A percentile compares a stretch with the other conserved stretches of the same genome.
Conservation (phyloP, 2,888 invertebrate genomes). For the Hesperia comma region DNA sequence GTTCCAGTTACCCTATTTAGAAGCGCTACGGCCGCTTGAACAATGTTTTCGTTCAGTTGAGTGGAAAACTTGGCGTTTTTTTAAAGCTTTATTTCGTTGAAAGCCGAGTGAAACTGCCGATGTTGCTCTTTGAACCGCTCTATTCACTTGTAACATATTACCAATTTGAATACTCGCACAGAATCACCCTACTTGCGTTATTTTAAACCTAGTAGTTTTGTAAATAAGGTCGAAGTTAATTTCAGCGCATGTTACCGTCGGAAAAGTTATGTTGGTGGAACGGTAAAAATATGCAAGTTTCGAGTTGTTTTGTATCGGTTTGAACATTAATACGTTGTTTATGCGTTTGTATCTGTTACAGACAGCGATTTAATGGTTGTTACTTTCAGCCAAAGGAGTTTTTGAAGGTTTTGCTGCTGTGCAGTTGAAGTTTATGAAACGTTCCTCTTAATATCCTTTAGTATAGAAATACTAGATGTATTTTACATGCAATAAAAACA, state of each 20-base stretch:
- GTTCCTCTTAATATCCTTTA: not conserved
- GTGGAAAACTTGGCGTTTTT: constrained; percentile 52
- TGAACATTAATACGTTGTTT: constrained; percentile 25
- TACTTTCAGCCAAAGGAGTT: not conserved
- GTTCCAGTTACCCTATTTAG: constrained; percentile 35
- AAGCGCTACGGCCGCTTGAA: constrained; percentile 46
- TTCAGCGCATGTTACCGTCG: not conserved
- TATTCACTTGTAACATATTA: constrained; percentile 51
- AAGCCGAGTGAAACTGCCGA: constrained; percentile 45
- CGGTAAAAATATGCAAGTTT: constrained; percentile 37
- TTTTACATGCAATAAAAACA: too few relatives aligned
- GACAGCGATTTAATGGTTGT: constrained; percentile 23
- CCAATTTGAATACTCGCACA: constrained; percentile 29
- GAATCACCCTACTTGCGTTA: not conserved
- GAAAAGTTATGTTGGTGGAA: constrained; percentile 23
- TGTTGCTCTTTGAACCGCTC: constrained; percentile 50
- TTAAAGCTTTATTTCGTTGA: constrained; percentile 49
- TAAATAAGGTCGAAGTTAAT: constrained; percentile 17
- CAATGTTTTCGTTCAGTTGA: constrained; percentile 53
- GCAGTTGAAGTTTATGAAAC: not conserved
- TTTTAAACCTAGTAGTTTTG: constrained; percentile 12
- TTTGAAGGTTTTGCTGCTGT: constrained; percentile 2
- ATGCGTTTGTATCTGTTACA: constrained; percentile 29
- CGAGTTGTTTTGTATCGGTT: constrained; percentile 39
- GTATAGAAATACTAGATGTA: too few relatives aligned